Percentiles rank a stretch among this genome's conserved stretches.
Conservation (phyloP, 2,113 vertebrate species). For the Illadopsis cleaveri region DNA sequence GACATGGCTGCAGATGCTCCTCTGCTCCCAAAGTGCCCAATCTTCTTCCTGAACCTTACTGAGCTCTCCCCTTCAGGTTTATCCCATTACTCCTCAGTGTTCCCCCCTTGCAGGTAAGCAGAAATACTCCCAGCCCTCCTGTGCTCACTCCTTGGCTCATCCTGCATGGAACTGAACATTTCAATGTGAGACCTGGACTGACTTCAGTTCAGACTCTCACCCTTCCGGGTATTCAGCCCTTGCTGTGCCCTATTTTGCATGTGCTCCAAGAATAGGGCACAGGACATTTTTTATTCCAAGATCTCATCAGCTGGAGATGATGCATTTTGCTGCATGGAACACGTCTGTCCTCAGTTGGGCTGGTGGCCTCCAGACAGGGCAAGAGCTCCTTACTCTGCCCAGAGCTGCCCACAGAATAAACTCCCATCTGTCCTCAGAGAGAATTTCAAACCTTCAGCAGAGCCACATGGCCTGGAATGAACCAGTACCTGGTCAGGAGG, state of each 20-base stretch:
- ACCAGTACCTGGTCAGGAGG: background rate
- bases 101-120: background rate
- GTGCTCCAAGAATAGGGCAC: background rate
- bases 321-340: background rate
- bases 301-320: background rate
- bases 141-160: background rate
- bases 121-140: background rate
- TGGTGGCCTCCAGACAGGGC: background rate
- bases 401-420: background rate
- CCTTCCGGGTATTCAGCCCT: background rate
- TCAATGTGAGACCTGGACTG: background rate
- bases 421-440: background rate
- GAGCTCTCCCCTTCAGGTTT: background rate
- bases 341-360: background rate
- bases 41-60: background rate
- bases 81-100: background rate
- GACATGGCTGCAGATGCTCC: background rate
- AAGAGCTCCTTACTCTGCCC: background rate
- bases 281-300: background rate
- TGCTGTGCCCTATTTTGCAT: background rate
- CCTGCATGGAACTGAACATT: rapidly evolving
- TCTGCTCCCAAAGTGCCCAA: background rate
- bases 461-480: background rate
- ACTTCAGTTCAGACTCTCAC: background rate
- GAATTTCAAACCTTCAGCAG: background rate